Evolutionary conservation across 1,140 invertebrate species (phyloP), one percentile per base, ranked within the genome.

Genomic region (Condylostylus longicornis): DNA sequence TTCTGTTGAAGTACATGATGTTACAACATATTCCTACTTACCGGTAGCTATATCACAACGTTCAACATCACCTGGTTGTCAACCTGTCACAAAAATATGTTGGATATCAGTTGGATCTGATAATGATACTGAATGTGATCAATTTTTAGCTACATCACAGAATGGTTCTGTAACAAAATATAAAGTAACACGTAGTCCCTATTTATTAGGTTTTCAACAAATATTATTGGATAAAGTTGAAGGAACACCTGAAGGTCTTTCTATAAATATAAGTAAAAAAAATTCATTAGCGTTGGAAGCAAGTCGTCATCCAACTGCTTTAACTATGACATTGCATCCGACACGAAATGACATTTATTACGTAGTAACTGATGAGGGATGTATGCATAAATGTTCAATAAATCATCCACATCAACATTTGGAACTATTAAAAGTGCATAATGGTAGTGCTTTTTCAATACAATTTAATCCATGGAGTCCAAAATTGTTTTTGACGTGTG

Each of bases 321-420:
- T 73, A 38, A 69, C 68, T 22, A 54, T 79, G 7, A 65, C 72
- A 29, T 72, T 74, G 48, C 77, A 87, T 58, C 77, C 77, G 0
- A 54, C 54, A 1, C 58, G 74, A 15, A 63, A 64, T 4, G 71
- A 73, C 38, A 58, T 83, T 18, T 88, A 85, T 55, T 70, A 81
- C 12, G 72, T 89, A 0, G 82, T 82, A 0, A 85, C 84, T 0
- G 79, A 82, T 37, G 82, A 88, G 49, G 87, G 87, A 2, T 77
- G 73, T 43, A 68, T 90, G 13, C 76, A 85, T 54, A 75, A 72
- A 35, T 84, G 78, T 49, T 82, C 80, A 0, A 72, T 63, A 2
- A 72, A 70, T 44, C 69, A 74, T 47, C 51, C 72, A 5, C 69
- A 72, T 43, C 71, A 75, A 43, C 71, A 80, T 39, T 70, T 82